These are phyloP conservation scores for Papilio protenor DNA, from an alignment of 2,888 invertebrate genomes.

Conservation along the genomic window DNA sequence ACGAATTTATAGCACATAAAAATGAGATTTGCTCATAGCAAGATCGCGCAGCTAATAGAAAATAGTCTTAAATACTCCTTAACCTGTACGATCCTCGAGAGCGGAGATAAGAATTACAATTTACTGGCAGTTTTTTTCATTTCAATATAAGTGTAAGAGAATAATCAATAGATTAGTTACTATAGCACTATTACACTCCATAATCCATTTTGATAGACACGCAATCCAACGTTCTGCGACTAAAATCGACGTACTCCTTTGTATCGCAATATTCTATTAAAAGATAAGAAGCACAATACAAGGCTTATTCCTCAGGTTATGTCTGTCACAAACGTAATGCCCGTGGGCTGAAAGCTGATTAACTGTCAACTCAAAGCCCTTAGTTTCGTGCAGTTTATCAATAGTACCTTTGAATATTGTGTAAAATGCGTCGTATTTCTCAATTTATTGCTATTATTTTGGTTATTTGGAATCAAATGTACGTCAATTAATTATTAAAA, in stretches of 20 bases:
- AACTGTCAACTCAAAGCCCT: conserved; percentile 12
- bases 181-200: not conserved
- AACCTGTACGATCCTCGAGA: too few species aligned
- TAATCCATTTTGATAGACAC: not conserved
- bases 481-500: not conserved
- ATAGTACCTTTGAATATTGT: not conserved
- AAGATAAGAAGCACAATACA: conserved; percentile 20
- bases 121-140: not conserved
- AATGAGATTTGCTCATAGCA: not conserved
- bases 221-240: not conserved
- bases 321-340: not conserved
- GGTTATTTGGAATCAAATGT: not conserved
- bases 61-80: not conserved
- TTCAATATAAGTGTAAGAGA: not conserved
- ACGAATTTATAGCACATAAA: too few species aligned
- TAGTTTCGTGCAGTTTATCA: conserved; percentile 2
- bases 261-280: conserved; percentile 5
- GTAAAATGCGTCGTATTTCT: not conserved
- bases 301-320: conserved; percentile 12
- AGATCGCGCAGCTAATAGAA: not conserved
- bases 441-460: not conserved
- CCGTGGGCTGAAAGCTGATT: conserved; percentile 28
- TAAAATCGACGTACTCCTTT: not conserved
- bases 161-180: not conserved
- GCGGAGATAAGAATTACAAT: not conserved